phyloP scores from a whole-genome alignment of 2,888 invertebrate genomes.

The Pteria penguin region DNA sequence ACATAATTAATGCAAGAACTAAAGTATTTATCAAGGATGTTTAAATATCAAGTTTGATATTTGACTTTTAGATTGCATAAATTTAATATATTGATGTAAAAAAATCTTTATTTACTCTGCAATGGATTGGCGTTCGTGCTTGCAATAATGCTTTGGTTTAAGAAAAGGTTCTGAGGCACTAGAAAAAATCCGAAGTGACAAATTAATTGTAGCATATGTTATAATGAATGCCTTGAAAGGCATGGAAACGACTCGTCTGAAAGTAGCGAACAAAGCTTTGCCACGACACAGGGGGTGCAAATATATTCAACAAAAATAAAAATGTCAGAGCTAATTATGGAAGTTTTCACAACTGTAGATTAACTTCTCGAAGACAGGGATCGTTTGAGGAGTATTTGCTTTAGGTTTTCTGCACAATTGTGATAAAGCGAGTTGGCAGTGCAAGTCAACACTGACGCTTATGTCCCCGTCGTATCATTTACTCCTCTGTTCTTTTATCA shows the following conservation, averaged over 20 bases:
- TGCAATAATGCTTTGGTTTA: slow-evolving; percentile 15
- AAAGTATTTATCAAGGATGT: slow-evolving; percentile 1
- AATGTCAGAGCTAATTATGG: slow-evolving; percentile 24
- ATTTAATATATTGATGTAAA: neutral
- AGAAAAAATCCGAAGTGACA: slow-evolving; percentile 6
- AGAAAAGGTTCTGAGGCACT: neutral
- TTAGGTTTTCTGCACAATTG: neutral
- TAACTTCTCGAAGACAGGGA: slow-evolving; percentile 10
- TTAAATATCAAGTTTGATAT: slow-evolving; percentile 9
- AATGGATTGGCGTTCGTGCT: neutral
- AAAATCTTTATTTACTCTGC: slow-evolving; percentile 1
- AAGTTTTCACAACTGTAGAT: slow-evolving; percentile 16
- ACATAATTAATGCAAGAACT: neutral
- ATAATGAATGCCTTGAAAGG: slow-evolving; percentile 17
- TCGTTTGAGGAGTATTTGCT: neutral
- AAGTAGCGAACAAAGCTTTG: neutral
- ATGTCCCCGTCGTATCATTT: too few relatives aligned
- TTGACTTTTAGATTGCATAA: slow-evolving; percentile 11
- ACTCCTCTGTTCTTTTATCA: too few relatives aligned
- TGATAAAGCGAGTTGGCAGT: neutral
- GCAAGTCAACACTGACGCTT: neutral
- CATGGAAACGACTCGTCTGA: slow-evolving; percentile 18
- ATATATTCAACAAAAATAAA: slow-evolving; percentile 16
- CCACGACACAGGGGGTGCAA: slow-evolving; percentile 10
- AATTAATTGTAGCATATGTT: slow-evolving; percentile 25